Percentiles rank a stretch among this genome's conserved stretches.
Evolutionary conservation across 2,888 invertebrate species (phyloP).

Genomic region (Scaptomyza reducta): DNA sequence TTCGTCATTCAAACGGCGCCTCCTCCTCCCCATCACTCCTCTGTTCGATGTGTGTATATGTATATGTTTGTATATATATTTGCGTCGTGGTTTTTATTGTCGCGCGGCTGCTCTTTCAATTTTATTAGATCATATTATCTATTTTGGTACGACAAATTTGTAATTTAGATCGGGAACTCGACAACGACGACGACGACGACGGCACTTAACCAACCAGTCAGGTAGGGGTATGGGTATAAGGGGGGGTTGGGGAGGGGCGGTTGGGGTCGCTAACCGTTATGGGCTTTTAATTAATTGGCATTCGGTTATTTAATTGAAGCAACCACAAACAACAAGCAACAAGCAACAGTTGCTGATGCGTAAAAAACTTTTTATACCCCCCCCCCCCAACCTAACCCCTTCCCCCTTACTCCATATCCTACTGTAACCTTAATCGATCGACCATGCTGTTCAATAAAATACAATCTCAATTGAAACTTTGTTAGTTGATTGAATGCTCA

Average conservation of each 20-base stretch:
- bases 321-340: conserved; percentile 19
- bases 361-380: conserved; percentile 30
- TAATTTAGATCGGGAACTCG: conserved; percentile 67
- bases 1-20: conserved; percentile 23
- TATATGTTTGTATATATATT: conserved; percentile 21
- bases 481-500: conserved; percentile 45
- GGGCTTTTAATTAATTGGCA: conserved; percentile 77
- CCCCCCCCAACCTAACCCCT: neutral
- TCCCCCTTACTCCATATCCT: neutral
- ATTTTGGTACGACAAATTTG: conserved; percentile 77
- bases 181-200: conserved; percentile 35
- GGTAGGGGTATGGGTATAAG: neutral
- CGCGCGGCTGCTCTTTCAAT: conserved; percentile 73
- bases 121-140: conserved; percentile 79
- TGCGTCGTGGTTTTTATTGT: conserved; percentile 65
- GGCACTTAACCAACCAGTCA: conserved; percentile 34
- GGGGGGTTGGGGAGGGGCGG: too few relatives aligned
- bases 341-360: conserved; percentile 45
- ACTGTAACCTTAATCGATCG: conserved; percentile 10
- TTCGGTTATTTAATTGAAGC: conserved; percentile 73
- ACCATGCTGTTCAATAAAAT: conserved; percentile 13
- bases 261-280: conserved; percentile 57
- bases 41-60: conserved; percentile 6
- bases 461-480: conserved; percentile 42
- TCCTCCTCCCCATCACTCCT: neutral